Evolutionary conservation across 2,113 vertebrate genomes (phyloP).

Genomic region (Sus scrofa): DNA sequence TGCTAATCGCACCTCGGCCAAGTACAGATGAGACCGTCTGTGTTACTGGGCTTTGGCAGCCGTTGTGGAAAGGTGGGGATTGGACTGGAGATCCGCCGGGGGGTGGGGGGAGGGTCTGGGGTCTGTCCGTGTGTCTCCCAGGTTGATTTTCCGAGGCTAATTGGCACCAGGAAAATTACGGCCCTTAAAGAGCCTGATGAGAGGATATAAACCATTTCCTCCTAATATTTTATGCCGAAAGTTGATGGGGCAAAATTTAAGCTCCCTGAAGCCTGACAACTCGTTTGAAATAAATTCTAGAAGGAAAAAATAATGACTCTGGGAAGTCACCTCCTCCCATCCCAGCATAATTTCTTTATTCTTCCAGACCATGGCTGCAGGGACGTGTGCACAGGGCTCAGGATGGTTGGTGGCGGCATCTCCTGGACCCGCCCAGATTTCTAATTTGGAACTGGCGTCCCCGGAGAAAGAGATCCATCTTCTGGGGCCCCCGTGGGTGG

Average conservation of each 20-base stretch:
- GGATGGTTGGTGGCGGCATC: rapidly evolving
- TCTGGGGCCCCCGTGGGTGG: not conserved
- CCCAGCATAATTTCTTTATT: not conserved
- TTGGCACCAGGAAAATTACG: slow-evolving; percentile 22
- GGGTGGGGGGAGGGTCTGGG: not conserved
- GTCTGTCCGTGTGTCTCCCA: not conserved
- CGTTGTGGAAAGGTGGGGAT: not conserved
- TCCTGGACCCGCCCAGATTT: not conserved
- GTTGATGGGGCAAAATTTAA: slow-evolving; percentile 65
- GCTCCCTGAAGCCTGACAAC: slow-evolving; percentile 49
- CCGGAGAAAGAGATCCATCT: not conserved
- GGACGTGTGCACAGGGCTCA: rapidly evolving
- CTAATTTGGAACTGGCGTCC: not conserved
- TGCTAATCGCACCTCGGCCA: not conserved
- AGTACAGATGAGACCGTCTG: not conserved
- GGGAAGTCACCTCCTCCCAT: not conserved
- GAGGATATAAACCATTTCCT: slow-evolving; percentile 29
- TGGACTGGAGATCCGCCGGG: not conserved
- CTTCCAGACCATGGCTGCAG: rapidly evolving
- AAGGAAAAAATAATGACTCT: not conserved
- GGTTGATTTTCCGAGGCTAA: slow-evolving; percentile 49
- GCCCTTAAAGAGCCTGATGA: not conserved
- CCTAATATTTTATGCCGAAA: slow-evolving; percentile 60
- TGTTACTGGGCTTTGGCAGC: not conserved
- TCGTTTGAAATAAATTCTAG: slow-evolving; percentile 66